Percentiles rank a stretch among this genome's conserved stretches.
Evolutionary conservation across 2,888 invertebrate genomes (phyloP).

Genomic region (Xanthorhoe designata): DNA sequence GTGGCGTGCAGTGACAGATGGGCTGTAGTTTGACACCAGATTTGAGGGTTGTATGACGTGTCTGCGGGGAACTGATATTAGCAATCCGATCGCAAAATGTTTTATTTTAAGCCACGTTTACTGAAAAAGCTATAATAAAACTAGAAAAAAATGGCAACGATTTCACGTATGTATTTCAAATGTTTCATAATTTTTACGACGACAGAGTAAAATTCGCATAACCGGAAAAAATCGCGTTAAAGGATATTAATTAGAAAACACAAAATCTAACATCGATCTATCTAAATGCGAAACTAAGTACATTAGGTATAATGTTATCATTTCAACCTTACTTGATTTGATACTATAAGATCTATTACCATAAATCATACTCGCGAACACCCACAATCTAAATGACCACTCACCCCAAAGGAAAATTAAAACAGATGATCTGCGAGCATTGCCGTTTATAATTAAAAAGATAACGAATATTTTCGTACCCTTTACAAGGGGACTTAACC

Average conservation of each 20-base stretch:
- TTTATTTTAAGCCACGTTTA: constrained; percentile 3
- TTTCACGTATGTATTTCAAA: too few species aligned
- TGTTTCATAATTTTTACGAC: too few species aligned
- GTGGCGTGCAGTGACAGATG: constrained; percentile 79
- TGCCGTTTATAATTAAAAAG: constrained; percentile 83
- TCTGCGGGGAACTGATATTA: constrained; percentile 37
- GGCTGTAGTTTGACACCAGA: constrained; percentile 83
- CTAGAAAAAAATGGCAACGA: background rate
- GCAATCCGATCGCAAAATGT: constrained; percentile 11
- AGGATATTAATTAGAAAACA: too few species aligned
- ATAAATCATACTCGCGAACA: constrained; percentile 19
- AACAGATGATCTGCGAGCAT: constrained; percentile 81
- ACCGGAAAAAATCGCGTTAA: too few species aligned
- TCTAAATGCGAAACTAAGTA: too few species aligned
- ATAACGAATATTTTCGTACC: constrained; percentile 84
- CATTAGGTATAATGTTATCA: too few species aligned
- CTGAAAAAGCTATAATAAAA: background rate
- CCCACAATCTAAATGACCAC: constrained; percentile 28
- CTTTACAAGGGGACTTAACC: constrained; percentile 62
- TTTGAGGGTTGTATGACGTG: constrained; percentile 62
- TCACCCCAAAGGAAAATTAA: constrained; percentile 68
- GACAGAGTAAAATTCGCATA: too few species aligned
- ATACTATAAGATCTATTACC: constrained; percentile 1
- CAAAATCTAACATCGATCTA: too few species aligned
- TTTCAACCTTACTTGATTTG: too few species aligned